phyloP scores from a whole-genome alignment of 2,113 vertebrate genomes.

The Grantiella picta region DNA sequence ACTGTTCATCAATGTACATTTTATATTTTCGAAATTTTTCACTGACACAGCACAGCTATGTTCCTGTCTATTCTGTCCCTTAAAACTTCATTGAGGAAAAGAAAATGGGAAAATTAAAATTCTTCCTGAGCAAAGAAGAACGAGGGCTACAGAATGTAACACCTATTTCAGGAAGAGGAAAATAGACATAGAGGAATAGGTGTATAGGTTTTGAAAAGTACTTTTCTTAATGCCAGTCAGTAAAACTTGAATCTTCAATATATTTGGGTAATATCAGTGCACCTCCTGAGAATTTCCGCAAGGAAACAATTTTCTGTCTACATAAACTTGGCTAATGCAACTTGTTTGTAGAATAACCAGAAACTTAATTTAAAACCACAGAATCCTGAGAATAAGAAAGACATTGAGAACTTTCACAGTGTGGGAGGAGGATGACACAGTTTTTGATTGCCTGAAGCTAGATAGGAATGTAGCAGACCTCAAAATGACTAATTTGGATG shows the following conservation, averaged over 20 bases:
- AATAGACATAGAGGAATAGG: background rate
- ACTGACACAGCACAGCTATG: background rate
- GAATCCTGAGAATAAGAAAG: conserved; percentile 10
- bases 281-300: background rate
- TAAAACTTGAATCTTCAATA: background rate
- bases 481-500: conserved; percentile 8
- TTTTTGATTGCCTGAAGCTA: conserved; percentile 17
- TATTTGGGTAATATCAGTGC: background rate
- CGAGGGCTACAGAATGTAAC: background rate
- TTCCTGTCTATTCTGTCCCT: background rate
- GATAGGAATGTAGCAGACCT: background rate
- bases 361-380: conserved; percentile 34
- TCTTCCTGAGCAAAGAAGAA: background rate
- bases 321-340: background rate
- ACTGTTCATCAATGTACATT: background rate
- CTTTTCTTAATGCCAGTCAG: background rate
- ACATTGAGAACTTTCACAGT: background rate
- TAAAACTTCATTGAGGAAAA: background rate
- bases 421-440: conserved; percentile 22
- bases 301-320: background rate
- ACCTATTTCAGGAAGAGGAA: background rate
- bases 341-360: background rate
- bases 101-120: background rate
- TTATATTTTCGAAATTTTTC: background rate
- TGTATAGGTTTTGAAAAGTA: background rate